phyloP scores from a whole-genome alignment of 2,113 vertebrate species.

The Tupaia tana region DNA sequence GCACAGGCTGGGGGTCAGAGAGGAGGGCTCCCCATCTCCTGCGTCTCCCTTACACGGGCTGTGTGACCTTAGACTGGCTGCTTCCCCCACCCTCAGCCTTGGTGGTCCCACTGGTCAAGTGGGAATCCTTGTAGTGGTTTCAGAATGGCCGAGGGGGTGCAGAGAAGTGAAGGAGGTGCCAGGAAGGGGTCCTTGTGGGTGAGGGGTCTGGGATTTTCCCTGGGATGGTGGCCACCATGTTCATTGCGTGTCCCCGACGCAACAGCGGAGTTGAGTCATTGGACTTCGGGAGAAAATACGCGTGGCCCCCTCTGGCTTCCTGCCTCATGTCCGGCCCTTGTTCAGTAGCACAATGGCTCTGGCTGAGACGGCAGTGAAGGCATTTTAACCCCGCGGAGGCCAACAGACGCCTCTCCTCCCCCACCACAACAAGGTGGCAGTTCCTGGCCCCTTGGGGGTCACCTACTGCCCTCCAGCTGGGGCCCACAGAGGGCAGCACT shows the following conservation, averaged over 20 bases:
- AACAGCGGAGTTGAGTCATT: conserved; percentile 51
- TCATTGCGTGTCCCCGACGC: neutral
- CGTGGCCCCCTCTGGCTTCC: conserved; percentile 68
- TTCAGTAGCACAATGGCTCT: conserved; percentile 71
- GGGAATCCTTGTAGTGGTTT: neutral
- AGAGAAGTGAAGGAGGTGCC: neutral
- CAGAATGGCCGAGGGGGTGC: neutral
- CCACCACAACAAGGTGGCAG: neutral
- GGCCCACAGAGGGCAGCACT: neutral
- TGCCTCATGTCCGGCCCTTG: conserved; percentile 78
- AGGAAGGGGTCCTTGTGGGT: neutral
- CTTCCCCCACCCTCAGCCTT: neutral
- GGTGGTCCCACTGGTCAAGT: neutral
- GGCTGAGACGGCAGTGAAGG: neutral
- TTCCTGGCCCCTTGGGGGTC: neutral
- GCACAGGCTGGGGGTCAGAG: neutral
- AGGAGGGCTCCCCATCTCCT: neutral
- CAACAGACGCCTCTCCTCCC: neutral
- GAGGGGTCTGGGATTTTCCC: neutral
- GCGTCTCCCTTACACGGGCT: neutral
- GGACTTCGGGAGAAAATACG: conserved; percentile 42
- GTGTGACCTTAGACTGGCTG: neutral
- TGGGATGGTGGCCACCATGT: neutral
- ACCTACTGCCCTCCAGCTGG: neutral
- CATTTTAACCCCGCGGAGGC: conserved; percentile 67